Evolutionary conservation across 2,888 invertebrate genomes (phyloP), one percentile per base, ranked within the genome.

Genomic region (Bedellia somnulentella): DNA sequence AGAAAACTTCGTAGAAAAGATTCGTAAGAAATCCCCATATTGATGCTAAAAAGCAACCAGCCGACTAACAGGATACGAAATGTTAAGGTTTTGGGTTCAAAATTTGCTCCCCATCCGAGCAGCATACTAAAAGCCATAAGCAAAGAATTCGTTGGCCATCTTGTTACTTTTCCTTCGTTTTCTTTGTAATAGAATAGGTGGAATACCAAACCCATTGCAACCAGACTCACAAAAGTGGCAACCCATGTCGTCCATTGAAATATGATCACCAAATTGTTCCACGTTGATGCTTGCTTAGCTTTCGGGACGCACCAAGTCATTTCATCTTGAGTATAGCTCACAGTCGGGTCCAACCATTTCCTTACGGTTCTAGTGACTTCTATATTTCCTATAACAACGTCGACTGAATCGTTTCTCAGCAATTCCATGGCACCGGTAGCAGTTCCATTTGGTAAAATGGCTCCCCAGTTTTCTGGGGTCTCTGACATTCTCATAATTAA

Each of bases 1-100:
- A 77, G 45, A 50, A 73, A 77, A 48, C 59, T 73, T 49, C 76
- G 59, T 34, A 77, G 58, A 45, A 75, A 70, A 40, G 77, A 75
- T 49, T 67, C 73, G 49, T 76, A 77, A 24, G 70, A 64, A 43
- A 76, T 73, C 36, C 60, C 59, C 57, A 77, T 62, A 55, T 71
- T 77, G 45, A 75, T 52, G 39, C 73, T 67, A 46, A 75, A 77
- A 45, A 59, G 60, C 13, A 77, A 57, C 77, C 77, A 77, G 39
- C 52, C 46, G 30, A 75, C 63, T 40, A 77, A 54, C 37, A 76
- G 40, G 30, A 75, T 62, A 36, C 77, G 56, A 37, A 76, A 76
- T 23, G 64, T 56, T 3, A 53, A 47, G 30, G 55, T 60, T 46
- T 54, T 66, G 4, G 77, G 67, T 35, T 61, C 41, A 30, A 76